phyloP scores from a whole-genome alignment of 2,113 vertebrate genomes.

The Pedetes capensis region DNA sequence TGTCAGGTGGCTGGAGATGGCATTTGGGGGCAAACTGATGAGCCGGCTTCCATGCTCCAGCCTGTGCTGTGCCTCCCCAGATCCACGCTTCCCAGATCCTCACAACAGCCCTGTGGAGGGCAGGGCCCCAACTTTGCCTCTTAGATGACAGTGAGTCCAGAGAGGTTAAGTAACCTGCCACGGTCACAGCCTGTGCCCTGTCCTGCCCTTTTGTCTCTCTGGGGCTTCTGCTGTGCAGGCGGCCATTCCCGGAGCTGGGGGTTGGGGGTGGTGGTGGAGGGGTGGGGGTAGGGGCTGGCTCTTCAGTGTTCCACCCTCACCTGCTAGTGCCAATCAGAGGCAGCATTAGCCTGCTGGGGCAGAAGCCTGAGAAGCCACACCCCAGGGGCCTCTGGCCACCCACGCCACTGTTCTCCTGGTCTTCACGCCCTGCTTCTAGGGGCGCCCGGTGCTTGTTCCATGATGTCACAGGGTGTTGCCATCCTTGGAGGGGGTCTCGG shows the following conservation, averaged over 20 bases:
- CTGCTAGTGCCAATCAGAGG: no score
- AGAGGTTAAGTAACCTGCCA: background rate
- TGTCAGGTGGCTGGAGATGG: background rate
- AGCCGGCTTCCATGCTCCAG: accelerated
- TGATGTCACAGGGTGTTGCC: no score
- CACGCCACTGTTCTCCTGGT: no score
- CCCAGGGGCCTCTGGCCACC: no score
- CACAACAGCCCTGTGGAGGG: accelerated
- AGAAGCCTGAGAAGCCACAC: background rate
- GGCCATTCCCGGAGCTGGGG: background rate
- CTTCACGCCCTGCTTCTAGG: no score
- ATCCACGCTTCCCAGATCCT: background rate
- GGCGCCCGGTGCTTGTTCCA: no score
- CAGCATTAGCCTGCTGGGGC: background rate
- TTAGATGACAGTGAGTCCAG: background rate
- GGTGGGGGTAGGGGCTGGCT: background rate
- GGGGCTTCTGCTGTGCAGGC: background rate
- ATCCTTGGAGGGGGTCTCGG: no score
- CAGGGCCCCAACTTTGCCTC: background rate
- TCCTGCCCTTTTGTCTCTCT: background rate
- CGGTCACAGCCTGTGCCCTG: background rate
- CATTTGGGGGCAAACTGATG: background rate
- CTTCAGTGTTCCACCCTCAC: background rate
- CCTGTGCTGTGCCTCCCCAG: background rate
- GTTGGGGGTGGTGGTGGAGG: no score